Conservation (phyloP, 2,113 vertebrate species). For the Zosterops hypoxanthus region DNA sequence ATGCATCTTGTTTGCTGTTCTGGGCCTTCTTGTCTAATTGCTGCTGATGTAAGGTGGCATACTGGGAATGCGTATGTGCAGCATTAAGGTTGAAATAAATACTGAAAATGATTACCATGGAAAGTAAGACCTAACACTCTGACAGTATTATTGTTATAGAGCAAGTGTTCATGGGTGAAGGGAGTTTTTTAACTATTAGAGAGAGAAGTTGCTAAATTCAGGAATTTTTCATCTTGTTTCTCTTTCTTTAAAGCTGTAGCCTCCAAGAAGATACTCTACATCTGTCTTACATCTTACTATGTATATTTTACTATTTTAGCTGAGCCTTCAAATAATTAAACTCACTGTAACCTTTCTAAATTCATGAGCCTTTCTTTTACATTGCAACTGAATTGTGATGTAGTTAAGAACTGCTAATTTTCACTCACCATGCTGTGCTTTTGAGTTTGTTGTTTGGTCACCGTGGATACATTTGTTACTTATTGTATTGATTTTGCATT, state of each 20-base stretch:
- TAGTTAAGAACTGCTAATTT: conserved; percentile 44
- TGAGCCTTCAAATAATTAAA: neutral
- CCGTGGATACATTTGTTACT: conserved; percentile 67
- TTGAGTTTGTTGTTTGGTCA: conserved; percentile 58
- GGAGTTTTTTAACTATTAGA: neutral
- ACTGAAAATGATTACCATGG: neutral
- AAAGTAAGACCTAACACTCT: neutral
- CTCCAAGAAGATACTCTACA: neutral
- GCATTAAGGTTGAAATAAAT: neutral
- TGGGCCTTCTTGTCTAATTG: neutral
- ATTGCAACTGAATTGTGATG: conserved; percentile 39
- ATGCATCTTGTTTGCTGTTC: neutral
- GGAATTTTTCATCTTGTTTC: neutral
- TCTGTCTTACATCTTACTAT: neutral
- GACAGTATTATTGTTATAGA: neutral
- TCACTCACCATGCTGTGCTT: conserved; percentile 32
- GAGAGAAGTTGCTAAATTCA: neutral
- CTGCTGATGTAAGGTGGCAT: neutral
- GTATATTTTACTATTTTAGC: neutral
- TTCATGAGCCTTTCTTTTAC: conserved; percentile 20
- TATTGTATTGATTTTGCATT: conserved; percentile 54
- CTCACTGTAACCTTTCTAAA: conserved; percentile 18
- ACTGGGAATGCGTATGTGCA: neutral
- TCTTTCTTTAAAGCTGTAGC: neutral
- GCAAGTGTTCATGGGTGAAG: neutral